Evolutionary conservation across 2,888 invertebrate species (phyloP), one percentile per base, ranked within the genome.

Genomic region (Nysson spinosus): DNA sequence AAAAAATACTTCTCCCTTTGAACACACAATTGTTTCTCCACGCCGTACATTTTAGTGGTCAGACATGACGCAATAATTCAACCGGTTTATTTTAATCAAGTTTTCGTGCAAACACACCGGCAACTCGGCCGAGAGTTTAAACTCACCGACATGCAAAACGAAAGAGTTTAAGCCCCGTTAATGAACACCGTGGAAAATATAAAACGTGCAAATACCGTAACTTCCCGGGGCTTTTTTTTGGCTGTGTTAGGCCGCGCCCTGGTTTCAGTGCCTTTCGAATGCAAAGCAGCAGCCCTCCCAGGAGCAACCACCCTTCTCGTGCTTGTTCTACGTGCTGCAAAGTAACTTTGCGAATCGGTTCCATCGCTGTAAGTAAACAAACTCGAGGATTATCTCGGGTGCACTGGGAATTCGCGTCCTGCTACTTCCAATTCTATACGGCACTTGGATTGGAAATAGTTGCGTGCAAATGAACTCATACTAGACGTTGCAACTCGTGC

Each of bases 341-440:
- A 12, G 47, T 28, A 46, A 37, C 28, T 47, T 28, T 37, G 22
- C 19, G 26, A 57, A 35, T 39, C 17, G 30, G 51, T 46, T 34
- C 14, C 49, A 42, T 60, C 24, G 51, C 35, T 55, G 56, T 62
- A 58, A 67, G 63, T 67, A 73, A 74, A 74, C 77, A 65, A 74
- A 73, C 77, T 69, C 35, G 32, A 49, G 62, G 62, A 76, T 76
- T 74, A 76, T 74, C 77, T 65, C 50, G 22, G 72, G 73, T 73
- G 40, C 76, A 66, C 30, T 56, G 77, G 77, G 74, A 74, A 66
- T 74, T 73, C 69, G 62, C 61, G 49, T 55, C 44, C 44, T 47
- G 51, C 63, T 69, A 66, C 47, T 63, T 77, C 73, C 63, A 77
- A 74, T 74, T 74, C 73, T 61, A 63, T 66, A 47, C 69, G 57